A percentile compares a stretch with the other conserved stretches of the same genome.
phyloP scores from a whole-genome alignment of 1,140 invertebrate species.

The Drosophila pachea region DNA sequence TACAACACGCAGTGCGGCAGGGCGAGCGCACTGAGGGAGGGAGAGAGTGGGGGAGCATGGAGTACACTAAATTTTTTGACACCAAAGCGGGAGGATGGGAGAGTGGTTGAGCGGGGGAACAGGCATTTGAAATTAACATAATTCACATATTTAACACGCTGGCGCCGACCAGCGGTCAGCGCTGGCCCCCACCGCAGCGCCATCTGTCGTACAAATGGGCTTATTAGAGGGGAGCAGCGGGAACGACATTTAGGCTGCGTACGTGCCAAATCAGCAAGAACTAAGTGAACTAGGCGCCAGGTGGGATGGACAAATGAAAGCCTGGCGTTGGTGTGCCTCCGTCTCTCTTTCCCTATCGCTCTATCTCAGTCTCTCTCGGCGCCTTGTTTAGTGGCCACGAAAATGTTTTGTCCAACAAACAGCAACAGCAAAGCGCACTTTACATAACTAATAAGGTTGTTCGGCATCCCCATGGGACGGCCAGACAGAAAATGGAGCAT shows the following conservation, averaged over 20 bases:
- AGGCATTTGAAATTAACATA: slow-evolving; percentile 59
- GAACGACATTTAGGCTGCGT: slow-evolving; percentile 49
- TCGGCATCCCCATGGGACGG: neutral
- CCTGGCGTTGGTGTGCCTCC: neutral
- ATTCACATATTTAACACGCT: slow-evolving; percentile 72
- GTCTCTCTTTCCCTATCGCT: too few relatives aligned
- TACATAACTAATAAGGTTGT: slow-evolving; percentile 61
- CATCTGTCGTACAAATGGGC: slow-evolving; percentile 49
- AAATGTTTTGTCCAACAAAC: slow-evolving; percentile 6
- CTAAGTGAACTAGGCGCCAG: slow-evolving; percentile 17
- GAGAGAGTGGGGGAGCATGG: slow-evolving; percentile 5
- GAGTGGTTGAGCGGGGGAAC: neutral
- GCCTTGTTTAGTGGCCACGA: slow-evolving; percentile 13
- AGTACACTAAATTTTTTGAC: slow-evolving; percentile 65
- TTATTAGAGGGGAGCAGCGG: slow-evolving; percentile 42
- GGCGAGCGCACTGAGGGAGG: neutral
- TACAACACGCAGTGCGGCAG: slow-evolving; percentile 47
- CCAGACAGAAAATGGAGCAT: neutral
- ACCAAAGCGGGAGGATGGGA: slow-evolving; percentile 4
- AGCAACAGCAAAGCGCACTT: slow-evolving; percentile 63
- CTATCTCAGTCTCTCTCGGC: too few relatives aligned
- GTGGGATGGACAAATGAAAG: neutral
- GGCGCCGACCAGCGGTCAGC: slow-evolving; percentile 49
- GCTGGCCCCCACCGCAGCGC: slow-evolving; percentile 31
- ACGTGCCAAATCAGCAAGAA: slow-evolving; percentile 72